Percentiles rank a stretch among this genome's conserved stretches.
These are phyloP conservation scores for Noctua janthe DNA, from an alignment of 2,888 invertebrate species.

Conservation along the genomic window DNA sequence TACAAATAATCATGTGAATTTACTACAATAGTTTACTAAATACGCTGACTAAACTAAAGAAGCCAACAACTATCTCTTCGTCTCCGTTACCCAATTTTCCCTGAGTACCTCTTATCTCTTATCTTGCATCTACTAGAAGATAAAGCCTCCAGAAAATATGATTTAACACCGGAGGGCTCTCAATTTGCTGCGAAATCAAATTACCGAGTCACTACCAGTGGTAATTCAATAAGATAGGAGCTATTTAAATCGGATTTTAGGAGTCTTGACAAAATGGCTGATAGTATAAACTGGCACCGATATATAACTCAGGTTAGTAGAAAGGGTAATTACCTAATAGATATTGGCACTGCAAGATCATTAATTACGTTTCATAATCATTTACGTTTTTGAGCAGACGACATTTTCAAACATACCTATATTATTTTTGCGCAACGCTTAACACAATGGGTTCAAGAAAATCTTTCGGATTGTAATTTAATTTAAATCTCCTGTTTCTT, in stretches of 20 bases:
- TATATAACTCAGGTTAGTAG: no score
- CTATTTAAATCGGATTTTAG: slow-evolving; percentile 39
- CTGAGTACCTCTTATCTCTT: slow-evolving; percentile 47
- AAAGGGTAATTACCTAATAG: neutral
- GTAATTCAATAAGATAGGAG: slow-evolving; percentile 55
- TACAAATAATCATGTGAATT: neutral
- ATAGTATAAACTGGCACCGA: neutral
- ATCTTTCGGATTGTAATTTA: neutral
- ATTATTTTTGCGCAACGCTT: neutral
- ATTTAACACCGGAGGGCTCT: slow-evolving; percentile 57
- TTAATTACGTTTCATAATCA: neutral
- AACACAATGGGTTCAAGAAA: neutral
- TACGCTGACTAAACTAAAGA: neutral
- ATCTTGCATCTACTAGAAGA: slow-evolving; percentile 33
- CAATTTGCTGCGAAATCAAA: slow-evolving; percentile 58
- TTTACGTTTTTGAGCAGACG: neutral
- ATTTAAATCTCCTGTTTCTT: neutral
- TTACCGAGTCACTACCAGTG: slow-evolving; percentile 53
- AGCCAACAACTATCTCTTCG: neutral
- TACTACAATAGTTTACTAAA: neutral
- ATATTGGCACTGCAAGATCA: neutral
- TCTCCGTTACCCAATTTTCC: slow-evolving; percentile 50
- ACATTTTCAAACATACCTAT: neutral
- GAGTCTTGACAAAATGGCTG: slow-evolving; percentile 15
- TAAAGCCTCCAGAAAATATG: slow-evolving; percentile 55